Evolutionary conservation across 2,797 vertebrate genomes (phyloP).

Genomic region (Arctocebus calabarensis): DNA sequence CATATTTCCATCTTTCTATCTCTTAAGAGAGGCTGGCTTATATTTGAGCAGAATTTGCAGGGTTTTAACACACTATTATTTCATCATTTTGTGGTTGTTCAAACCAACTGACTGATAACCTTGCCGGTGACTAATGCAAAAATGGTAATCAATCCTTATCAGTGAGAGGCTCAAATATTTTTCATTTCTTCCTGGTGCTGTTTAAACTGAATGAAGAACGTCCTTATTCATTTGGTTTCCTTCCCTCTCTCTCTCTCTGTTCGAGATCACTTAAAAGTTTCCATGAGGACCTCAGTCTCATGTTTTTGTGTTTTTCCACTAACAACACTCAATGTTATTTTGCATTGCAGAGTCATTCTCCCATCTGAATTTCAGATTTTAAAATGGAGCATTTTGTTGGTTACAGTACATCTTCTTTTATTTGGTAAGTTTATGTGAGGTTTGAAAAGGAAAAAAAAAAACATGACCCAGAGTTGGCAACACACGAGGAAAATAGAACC

Average conservation of each 20-base stretch:
- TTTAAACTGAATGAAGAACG: slow-evolving; percentile 79
- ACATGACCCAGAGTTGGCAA: slow-evolving; percentile 61
- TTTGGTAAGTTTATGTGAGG: slow-evolving; percentile 12
- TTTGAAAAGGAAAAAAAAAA: slow-evolving; percentile 56
- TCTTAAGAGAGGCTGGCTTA: slow-evolving; percentile 33
- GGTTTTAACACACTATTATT: slow-evolving; percentile 28
- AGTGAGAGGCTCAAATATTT: slow-evolving; percentile 57
- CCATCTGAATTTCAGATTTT: slow-evolving; percentile 68
- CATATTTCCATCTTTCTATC: slow-evolving; percentile 5
- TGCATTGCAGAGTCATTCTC: slow-evolving; percentile 72
- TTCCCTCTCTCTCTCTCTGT: slow-evolving; percentile 59
- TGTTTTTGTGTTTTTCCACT: slow-evolving; percentile 32
- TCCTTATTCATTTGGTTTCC: slow-evolving; percentile 76
- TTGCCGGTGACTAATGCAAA: slow-evolving; percentile 56
- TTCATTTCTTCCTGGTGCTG: slow-evolving; percentile 69
- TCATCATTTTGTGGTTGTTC: background rate
- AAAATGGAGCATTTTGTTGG: slow-evolving; percentile 70
- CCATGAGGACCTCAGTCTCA: slow-evolving; percentile 56
- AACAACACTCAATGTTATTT: slow-evolving; percentile 67
- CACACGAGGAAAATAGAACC: slow-evolving; percentile 59
- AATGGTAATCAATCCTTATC: slow-evolving; percentile 59
- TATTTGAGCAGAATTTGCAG: background rate
- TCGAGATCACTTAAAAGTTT: slow-evolving; percentile 83
- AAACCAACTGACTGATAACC: slow-evolving; percentile 3
- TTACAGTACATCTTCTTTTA: slow-evolving; percentile 52